Base-by-base conservation (phyloP, 2,113 vertebrate species). In the Gopherus flavomarginatus region DNA sequence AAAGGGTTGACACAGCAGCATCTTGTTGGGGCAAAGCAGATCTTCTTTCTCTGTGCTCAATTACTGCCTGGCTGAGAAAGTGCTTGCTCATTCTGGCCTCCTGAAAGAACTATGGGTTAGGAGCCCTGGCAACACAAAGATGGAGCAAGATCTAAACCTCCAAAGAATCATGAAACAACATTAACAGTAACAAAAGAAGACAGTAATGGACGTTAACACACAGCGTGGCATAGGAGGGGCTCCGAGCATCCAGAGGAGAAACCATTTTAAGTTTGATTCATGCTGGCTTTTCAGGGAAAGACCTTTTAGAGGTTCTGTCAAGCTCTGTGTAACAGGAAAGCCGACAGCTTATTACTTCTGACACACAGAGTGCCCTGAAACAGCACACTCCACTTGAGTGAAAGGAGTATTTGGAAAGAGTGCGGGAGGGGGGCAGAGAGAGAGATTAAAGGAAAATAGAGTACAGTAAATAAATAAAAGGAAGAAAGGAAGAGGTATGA, bases 231-330 rank as follows among this genome's bases (percentile, higher is more conserved):
- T 83, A 65, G 69, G 57, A 87, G 47, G 9, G 77, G 11, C 49
- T 72, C 38, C 59, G 54, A 82, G 75, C 83, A 81, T 42, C 88
- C 47, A 69, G 38, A 83, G 47, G 42, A 77, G 49, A 93, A 90
- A 85, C 65, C 77, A 87, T 94, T 88, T 94, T 27, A 90, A 81
- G 85, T 90, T 47, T 84, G 85, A 90, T 52, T 87, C 79, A 57
- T 50, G 54, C 72, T 87, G 83, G 81, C 88, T 95, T 87, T 93
- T 87, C 57, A 52, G 50, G 42, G 81, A 77, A 75, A 75, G 31
- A 57, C 80, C 88, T 90, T 69, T 80, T 29, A 90, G 79, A 89
- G 87, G 38, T 54, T 6, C 79, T 86, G 56, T 89, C 90, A 95
- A 83, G 59, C 80, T 88, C 82, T 83, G 72, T 69, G 84, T 59